A percentile compares a stretch with the other conserved stretches of the same genome.
These are phyloP conservation scores for Hiodon tergisus DNA, from an alignment of 2,113 vertebrate genomes.

Conservation along the genomic window DNA sequence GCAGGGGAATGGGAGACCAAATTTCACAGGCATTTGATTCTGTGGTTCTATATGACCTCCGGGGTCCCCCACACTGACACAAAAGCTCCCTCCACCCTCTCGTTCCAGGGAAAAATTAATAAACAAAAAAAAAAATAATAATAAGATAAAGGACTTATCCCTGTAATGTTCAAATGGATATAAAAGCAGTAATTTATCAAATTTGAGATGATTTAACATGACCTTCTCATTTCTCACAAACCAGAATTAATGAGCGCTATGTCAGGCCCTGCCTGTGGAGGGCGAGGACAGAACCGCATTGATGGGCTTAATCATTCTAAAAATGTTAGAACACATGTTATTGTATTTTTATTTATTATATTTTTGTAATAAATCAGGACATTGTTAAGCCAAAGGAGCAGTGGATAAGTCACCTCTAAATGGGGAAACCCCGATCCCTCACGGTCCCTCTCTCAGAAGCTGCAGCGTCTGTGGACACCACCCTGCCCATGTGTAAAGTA, in stretches of 20 bases:
- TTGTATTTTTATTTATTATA: not conserved
- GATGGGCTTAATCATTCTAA: constrained; percentile 64
- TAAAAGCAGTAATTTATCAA: constrained; percentile 65
- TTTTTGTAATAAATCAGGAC: not conserved
- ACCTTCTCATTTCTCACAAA: constrained; percentile 67
- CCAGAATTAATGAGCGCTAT: constrained; percentile 69
- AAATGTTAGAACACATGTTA: not conserved
- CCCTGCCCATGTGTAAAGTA: too few relatives aligned
- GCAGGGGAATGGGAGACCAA: too few relatives aligned
- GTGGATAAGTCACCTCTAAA: too few relatives aligned
- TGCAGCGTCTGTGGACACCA: too few relatives aligned
- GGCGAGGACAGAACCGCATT: constrained; percentile 62
- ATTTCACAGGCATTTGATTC: too few relatives aligned
- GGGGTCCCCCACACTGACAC: too few relatives aligned
- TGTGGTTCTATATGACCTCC: too few relatives aligned
- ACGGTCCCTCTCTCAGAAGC: too few relatives aligned
- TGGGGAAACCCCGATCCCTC: too few relatives aligned
- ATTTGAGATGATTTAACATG: constrained; percentile 48
- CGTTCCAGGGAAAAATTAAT: constrained; percentile 44
- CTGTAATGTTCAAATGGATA: constrained; percentile 52
- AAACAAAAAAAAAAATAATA: constrained; percentile 42
- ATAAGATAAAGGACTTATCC: constrained; percentile 40
- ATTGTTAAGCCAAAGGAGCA: too few relatives aligned
- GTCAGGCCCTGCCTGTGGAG: constrained; percentile 57
- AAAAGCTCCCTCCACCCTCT: too few relatives aligned